Evolutionary conservation across 2,113 vertebrate genomes (phyloP).

Genomic region (Poeciliopsis occidentalis): DNA sequence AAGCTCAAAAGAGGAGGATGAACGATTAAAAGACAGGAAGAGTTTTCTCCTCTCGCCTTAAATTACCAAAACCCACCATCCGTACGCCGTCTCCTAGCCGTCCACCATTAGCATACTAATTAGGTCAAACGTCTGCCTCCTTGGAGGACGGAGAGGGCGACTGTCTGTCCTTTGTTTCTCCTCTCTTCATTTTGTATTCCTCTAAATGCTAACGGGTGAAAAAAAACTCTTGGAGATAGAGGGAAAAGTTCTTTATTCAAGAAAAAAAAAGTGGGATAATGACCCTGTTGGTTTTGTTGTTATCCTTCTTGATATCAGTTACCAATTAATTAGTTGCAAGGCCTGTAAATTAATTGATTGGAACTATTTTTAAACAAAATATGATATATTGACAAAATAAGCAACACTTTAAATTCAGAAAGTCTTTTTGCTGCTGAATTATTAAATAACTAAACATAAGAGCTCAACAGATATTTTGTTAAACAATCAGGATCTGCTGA

Average conservation of each 20-base stretch:
- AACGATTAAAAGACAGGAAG: conserved; percentile 37
- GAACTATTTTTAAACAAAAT: too few relatives aligned
- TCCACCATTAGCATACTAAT: conserved; percentile 71
- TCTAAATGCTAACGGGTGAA: conserved; percentile 51
- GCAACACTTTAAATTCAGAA: too few relatives aligned
- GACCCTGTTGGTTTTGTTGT: not conserved
- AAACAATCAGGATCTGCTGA: too few relatives aligned
- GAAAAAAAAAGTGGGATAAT: not conserved
- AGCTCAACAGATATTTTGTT: too few relatives aligned
- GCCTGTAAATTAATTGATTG: too few relatives aligned
- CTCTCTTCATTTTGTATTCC: conserved; percentile 36
- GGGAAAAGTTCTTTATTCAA: conserved; percentile 34
- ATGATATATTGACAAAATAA: too few relatives aligned
- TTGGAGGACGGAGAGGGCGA: conserved; percentile 58
- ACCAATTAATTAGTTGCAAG: too few relatives aligned
- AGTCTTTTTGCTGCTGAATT: too few relatives aligned
- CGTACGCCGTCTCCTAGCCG: conserved; percentile 18
- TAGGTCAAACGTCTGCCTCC: conserved; percentile 73
- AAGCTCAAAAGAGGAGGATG: conserved; percentile 37
- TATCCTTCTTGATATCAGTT: not conserved
- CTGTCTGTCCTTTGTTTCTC: conserved; percentile 68
- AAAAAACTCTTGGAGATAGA: conserved; percentile 26
- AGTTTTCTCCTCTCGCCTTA: conserved; percentile 26
- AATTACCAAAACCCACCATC: conserved; percentile 47
- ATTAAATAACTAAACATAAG: too few relatives aligned